Base-by-base conservation (phyloP, 2,797 vertebrate species). In the Hyperoplus lanceolatus region DNA sequence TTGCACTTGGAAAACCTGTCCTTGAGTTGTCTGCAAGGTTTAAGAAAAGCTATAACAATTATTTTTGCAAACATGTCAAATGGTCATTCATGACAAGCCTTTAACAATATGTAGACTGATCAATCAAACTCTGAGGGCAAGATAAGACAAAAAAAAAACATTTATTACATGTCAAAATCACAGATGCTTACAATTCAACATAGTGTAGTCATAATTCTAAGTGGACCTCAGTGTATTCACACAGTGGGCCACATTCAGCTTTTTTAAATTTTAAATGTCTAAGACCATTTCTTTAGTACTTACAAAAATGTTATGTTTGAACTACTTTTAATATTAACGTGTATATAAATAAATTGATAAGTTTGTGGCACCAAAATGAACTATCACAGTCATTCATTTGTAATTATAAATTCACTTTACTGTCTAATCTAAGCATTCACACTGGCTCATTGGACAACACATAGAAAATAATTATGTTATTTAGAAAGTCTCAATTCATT, bases 311-410 rank as follows among this genome's bases (percentile, higher is more conserved):
- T 38, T 49, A 15, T 45, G 21, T 70, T 83, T 75, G 8, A 50
- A 55, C 48, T 55, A 75, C 12, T 21, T 56, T 2, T 66, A 16
- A 41, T 38, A 56, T 70, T 69, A 21, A 58, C 15, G 43, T 61
- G 29, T 4, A 73, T 62, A 82, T 84, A 87, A 90, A 90, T 84
- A 89, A 86, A 88, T 9, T 48, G 41, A 73, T 49, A 21, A 1
- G 65, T 66, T 53, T 65, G 50, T 29, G 48, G 64, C 41, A 46
- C 69, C 16, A 68, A 16, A 69, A 18, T 56, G 11, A 65, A 49
- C 49, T 51, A 56, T 38, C 6, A 58, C 16, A 13, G 15, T 74
- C 13, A 71, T 51, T 56, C 16, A 18, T 62, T 29, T 29, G 29
- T 49, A 42, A 45, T 67, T 66, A 66, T 29, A 61, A 70, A 69